phyloP scores from a whole-genome alignment of 2,888 invertebrate genomes.

The Palloptera scutellata region DNA sequence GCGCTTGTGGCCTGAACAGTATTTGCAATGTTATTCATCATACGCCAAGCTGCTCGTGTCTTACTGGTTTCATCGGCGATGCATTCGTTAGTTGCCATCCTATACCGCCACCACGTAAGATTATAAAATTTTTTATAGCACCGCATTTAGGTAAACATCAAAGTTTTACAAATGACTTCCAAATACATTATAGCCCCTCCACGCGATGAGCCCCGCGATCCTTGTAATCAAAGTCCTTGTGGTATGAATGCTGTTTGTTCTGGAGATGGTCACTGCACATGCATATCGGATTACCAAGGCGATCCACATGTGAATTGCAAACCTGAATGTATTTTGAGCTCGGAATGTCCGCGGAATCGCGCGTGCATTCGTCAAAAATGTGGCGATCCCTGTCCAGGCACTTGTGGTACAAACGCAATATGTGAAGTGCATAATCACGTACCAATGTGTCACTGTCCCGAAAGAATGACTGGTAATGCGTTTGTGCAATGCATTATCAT shows the following conservation, averaged over 20 bases:
- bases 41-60: slow-evolving; percentile 77
- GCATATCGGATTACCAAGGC: slow-evolving; percentile 75
- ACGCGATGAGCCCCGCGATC: slow-evolving; percentile 64
- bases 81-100: slow-evolving; percentile 70
- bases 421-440: slow-evolving; percentile 78
- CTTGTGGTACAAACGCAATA: slow-evolving; percentile 74
- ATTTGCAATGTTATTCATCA: slow-evolving; percentile 75
- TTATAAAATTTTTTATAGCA: slow-evolving; percentile 8
- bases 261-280: slow-evolving; percentile 71
- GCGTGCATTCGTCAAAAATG: slow-evolving; percentile 78
- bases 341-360: slow-evolving; percentile 72
- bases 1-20: slow-evolving; percentile 75
- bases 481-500: slow-evolving; percentile 68
- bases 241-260: slow-evolving; percentile 79
- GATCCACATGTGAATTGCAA: slow-evolving; percentile 75
- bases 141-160: slow-evolving; percentile 44
- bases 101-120: slow-evolving; percentile 44
- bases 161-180: slow-evolving; percentile 21
- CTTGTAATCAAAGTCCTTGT: slow-evolving; percentile 78
- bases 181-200: slow-evolving; percentile 43
- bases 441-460: slow-evolving; percentile 75
- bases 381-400: slow-evolving; percentile 74
- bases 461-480: slow-evolving; percentile 78
- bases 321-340: slow-evolving; percentile 75
- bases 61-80: slow-evolving; percentile 76